Base-by-base conservation (phyloP, 2,888 invertebrate genomes). In the Agrochola lychnidis region DNA sequence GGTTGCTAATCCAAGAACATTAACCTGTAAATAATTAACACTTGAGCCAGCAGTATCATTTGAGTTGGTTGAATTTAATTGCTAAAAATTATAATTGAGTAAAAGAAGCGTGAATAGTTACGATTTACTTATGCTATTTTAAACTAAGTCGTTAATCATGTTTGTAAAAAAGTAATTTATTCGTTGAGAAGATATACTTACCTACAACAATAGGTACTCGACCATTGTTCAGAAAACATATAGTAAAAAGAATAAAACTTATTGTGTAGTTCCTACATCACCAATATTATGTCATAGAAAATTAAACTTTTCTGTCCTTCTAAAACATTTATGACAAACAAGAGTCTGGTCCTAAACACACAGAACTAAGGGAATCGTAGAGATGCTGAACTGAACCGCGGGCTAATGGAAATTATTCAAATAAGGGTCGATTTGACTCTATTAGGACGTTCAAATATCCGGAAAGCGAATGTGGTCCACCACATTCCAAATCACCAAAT, bases 1-100 rank as follows among this genome's bases (percentile, higher is more conserved):
- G 69, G 16, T 53, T 69, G 14, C 10, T 40, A 40, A 69, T 69
- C 6, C 4, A 69, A 19, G 25, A 71, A 25, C 25, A 69, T 69
- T 48, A 40, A 40, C 48, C 9, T 40, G 25, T 25, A 14, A 22
- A 9, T 71, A 51, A 69, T 70, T 25, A 51, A 40, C 25, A 25
- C 19, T 71, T 22, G 48, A 71, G 14, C 12, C 22, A 22, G 25
- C 22, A 70, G 25, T 70, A 22, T 22, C 30, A 25, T 42, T 42
- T 42, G 30, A 70, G 16, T 16, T 51, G 16, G 16, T 42, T 7
- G 1, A 53, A 48, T 48, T 48, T 48, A 71, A 48, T 36, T 48
- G 16, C 12, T 4, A 36, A n/a, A 12, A 1, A n/a, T 68, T 12
- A 4, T 25, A 48, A 25, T 48, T 68, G n/a, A 16, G 19, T 14